A percentile compares a stretch with the other conserved stretches of the same genome.
phyloP scores from a whole-genome alignment of 2,888 invertebrate genomes.

The Diaperis boleti region DNA sequence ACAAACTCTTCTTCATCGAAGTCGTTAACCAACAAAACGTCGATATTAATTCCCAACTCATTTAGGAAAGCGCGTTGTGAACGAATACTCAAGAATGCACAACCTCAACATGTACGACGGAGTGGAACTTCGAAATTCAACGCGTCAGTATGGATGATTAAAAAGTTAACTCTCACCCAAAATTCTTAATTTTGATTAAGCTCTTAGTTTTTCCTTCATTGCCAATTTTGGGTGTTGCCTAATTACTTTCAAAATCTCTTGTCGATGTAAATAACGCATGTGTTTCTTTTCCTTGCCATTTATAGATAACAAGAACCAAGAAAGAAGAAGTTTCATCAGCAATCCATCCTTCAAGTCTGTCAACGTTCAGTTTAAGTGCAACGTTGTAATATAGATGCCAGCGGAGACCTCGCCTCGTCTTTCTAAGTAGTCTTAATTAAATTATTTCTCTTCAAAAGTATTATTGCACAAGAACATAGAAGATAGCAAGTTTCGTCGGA shows the following conservation, averaged over 20 bases:
- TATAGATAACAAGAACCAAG: slow-evolving; percentile 64
- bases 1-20: too few relatives aligned
- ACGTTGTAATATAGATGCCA: slow-evolving; percentile 55
- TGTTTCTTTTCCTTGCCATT: slow-evolving; percentile 43
- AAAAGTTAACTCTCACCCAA: slow-evolving; percentile 60
- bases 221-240: slow-evolving; percentile 47
- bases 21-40: too few relatives aligned
- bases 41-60: slow-evolving; percentile 32
- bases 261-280: slow-evolving; percentile 52
- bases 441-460: slow-evolving; percentile 33
- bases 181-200: slow-evolving; percentile 44
- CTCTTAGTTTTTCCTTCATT: slow-evolving; percentile 36
- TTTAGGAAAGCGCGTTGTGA: slow-evolving; percentile 78
- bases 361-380: slow-evolving; percentile 64
- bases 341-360: slow-evolving; percentile 63
- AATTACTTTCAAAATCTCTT: slow-evolving; percentile 28
- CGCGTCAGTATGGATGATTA: slow-evolving; percentile 87
- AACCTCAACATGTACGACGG: slow-evolving; percentile 83
- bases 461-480: slow-evolving; percentile 16
- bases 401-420: slow-evolving; percentile 17
- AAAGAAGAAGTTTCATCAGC: slow-evolving; percentile 60
- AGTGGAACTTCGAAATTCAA: slow-evolving; percentile 79
- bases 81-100: slow-evolving; percentile 81
- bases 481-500: slow-evolving; percentile 24
- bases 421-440: slow-evolving; percentile 39